Base-by-base conservation (phyloP, 53 echinoderm and acorn worm genomes). In the Temnopleurus reevesii region DNA sequence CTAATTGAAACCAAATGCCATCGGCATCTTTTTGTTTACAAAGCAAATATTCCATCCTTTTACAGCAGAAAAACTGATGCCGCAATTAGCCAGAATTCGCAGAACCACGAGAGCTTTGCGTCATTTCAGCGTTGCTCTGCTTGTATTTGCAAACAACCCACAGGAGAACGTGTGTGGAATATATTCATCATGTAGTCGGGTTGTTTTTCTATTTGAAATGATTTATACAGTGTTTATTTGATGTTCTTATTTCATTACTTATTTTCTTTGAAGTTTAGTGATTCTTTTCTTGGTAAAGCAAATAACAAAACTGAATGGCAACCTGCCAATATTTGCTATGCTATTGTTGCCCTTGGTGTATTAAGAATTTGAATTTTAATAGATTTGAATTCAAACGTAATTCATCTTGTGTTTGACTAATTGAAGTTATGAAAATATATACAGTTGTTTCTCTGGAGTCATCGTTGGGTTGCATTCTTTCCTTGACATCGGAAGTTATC, bases 141-240 rank as follows among this genome's bases (percentile, higher is more conserved):
- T 19, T 21, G 71, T 71, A 41, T 38, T 41, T 21, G 41, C 71
- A 71, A 71, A 71, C 71, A 71, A n/a, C 21, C 41, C 71, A 38
- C 41, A 6, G 4, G 71, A 41, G 71, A 71, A n/a, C 41, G 5
- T 38, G 71, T 8, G 23, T 41, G 23, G 19, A n/a, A n/a, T 71
- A 38, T 63, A 33, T 33, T 63, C 33, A 17, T 31, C 31, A 21
- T 71, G 71, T 21, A 41, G 8, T 43, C 8, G 41, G 41, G 71
- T 71, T 71, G 71, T 71, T 71, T 71, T 71, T 71, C 71, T 71
- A 8, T 71, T 71, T 41, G 8, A 71, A 38, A 41, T 43, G 71
- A 41, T 71, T 21, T n/a, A 12, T 71, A 71, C 36, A 36, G 41
- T 41, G 33, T 71, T 41, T 41, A n/a, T 41, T n/a, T 38, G 2